Percentiles rank a stretch among this genome's conserved stretches.
phyloP scores from a whole-genome alignment of 2,888 invertebrate genomes.

The Teleiodes luculella region DNA sequence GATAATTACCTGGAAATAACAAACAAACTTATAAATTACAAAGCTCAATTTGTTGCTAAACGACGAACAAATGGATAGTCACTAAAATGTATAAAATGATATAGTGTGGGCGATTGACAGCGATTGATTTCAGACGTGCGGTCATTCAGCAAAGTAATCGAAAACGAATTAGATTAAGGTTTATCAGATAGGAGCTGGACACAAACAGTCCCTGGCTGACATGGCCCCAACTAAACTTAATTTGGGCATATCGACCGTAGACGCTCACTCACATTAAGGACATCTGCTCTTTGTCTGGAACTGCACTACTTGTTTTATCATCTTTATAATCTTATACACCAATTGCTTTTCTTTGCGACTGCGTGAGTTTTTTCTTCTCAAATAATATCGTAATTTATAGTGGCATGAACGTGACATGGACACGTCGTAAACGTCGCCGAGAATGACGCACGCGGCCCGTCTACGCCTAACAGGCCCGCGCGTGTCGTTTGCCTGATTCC shows the following conservation, averaged over 20 bases:
- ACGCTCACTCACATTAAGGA: constrained; percentile 22
- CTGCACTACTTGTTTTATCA: not conserved
- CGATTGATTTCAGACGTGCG: constrained; percentile 23
- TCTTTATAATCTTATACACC: not conserved
- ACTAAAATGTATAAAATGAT: not conserved
- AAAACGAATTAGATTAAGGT: constrained; percentile 30
- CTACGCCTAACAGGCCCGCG: constrained; percentile 23
- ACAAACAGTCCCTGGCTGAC: constrained; percentile 24
- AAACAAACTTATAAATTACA: constrained; percentile 16
- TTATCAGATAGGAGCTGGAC: constrained; percentile 14
- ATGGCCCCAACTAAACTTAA: constrained; percentile 37
- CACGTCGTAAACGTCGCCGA: constrained; percentile 27
- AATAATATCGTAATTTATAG: constrained; percentile 29
- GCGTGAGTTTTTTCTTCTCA: not conserved
- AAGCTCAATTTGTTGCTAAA: not conserved
- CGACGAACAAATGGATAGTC: not conserved
- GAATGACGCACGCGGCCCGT: constrained; percentile 1
- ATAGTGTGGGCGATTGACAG: constrained; percentile 12
- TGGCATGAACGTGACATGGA: constrained; percentile 34
- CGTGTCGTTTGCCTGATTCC: constrained; percentile 26
- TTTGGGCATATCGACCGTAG: constrained; percentile 32
- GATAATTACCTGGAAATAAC: constrained; percentile 48
- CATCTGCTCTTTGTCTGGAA: constrained; percentile 33
- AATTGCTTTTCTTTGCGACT: not conserved
- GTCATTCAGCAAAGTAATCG: constrained; percentile 25